Evolutionary conservation across 2,113 vertebrate genomes (phyloP), one percentile per base, ranked within the genome.

Genomic region (Dicentrarchus labrax): DNA sequence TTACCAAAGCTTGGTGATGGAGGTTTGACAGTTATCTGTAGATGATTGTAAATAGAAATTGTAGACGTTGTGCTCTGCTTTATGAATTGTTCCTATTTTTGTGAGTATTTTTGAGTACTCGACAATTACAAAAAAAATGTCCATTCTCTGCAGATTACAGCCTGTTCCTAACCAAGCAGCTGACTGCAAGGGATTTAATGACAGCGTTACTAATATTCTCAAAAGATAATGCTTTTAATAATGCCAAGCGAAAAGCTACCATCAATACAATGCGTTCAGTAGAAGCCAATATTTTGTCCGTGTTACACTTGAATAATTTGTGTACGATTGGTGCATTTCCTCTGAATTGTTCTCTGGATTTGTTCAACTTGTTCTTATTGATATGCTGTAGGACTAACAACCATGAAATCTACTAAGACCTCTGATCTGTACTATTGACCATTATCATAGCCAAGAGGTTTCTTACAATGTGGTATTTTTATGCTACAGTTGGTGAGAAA

Each of bases 341-440:
- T 84, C 78, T 65, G 72, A 89, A 90, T 83, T 88, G 74, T 88
- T 87, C 72, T 89, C 67, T 66, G 86, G 77, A 89, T 91, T 90
- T 91, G 93, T 91, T 92, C 88, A 91, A 89, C 84, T 93, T 89
- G 78, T 85, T 85, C 87, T 89, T 90, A 92, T 92, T 92, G 90
- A 92, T 92, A 91, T 91, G 89, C 88, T 90, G 84, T 93, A 80
- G 84, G 86, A 93, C 92, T 90, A 91, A 91, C 91, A 93, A 92
- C 87, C 84, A 86, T 92, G 80, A 91, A 86, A 91, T 92, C 81
- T 87, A 84, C 90, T 43, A 84, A 89, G 94, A 94, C 91, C 93
- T 94, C 92, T 92, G 92, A 93, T 94, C 92, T 92, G 85, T 89
- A 74, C 91, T 93, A 94, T 95, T 94, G 94, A 94, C 93, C 93